A percentile compares a stretch with the other conserved stretches of the same genome.
phyloP scores from a whole-genome alignment of 2,888 invertebrate species.

The Pinctada fucata region DNA sequence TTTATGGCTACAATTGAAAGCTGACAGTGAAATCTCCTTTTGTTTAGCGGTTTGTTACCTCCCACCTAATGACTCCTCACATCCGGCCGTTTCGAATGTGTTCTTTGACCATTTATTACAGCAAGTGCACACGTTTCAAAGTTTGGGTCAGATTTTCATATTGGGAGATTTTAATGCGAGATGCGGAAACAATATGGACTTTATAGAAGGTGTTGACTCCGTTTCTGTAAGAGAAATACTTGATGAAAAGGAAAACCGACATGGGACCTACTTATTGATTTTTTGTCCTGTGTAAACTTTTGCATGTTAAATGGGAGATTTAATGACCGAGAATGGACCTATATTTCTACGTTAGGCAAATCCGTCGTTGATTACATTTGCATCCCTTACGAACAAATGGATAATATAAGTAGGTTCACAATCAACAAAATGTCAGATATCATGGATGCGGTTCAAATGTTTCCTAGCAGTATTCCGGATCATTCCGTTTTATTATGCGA shows the following conservation, averaged over 20 bases:
- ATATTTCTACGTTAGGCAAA: not conserved
- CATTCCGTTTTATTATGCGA: slow-evolving; percentile 12
- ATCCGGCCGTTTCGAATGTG: not conserved
- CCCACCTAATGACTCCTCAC: not conserved
- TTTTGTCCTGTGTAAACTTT: not conserved
- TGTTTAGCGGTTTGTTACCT: not conserved
- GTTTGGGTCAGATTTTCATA: not conserved
- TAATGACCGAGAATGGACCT: not conserved
- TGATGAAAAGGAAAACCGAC: not conserved
- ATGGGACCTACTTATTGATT: slow-evolving; percentile 4
- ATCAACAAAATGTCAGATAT: slow-evolving; percentile 2
- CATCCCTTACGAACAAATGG: slow-evolving; percentile 12
- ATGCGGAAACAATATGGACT: not conserved
- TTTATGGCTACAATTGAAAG: not conserved
- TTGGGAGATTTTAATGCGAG: slow-evolving; percentile 3
- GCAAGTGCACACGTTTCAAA: slow-evolving; percentile 9
- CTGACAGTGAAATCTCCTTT: not conserved
- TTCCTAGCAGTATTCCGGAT: slow-evolving; percentile 8
- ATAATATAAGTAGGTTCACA: not conserved
- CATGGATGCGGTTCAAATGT: not conserved
- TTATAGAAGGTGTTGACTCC: slow-evolving; percentile 1
- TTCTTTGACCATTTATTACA: slow-evolving; percentile 1
- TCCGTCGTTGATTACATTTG: slow-evolving; percentile 17
- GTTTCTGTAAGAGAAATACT: not conserved
- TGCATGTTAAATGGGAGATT: slow-evolving; percentile 10